These are phyloP conservation scores for Hippocampus guttulatus DNA, from an alignment of 2,113 vertebrate genomes.

Conservation along the genomic window DNA sequence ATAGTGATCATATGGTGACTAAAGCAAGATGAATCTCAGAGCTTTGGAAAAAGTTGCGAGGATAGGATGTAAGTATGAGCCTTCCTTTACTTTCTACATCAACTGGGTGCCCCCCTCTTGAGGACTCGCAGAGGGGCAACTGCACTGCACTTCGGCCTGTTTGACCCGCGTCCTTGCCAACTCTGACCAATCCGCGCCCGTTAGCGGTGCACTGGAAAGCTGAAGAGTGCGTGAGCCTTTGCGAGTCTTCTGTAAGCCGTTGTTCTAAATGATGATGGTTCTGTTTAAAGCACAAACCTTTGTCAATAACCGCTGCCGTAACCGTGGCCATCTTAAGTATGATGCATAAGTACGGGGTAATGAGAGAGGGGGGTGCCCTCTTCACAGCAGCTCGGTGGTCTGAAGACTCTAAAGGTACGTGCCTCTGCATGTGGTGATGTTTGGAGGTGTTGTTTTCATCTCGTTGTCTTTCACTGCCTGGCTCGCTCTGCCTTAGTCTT, in stretches of 20 bases:
- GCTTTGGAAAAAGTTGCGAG: conserved; percentile 99
- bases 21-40: conserved; percentile 99
- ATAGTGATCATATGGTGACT: conserved; percentile 99
- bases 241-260: conserved; percentile 67
- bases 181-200: neutral
- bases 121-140: conserved; percentile 99
- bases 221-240: conserved; percentile 71
- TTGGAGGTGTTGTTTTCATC: conserved; percentile 23
- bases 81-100: conserved; percentile 96
- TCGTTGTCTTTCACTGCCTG: conserved; percentile 16
- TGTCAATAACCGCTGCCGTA: conserved; percentile 74
- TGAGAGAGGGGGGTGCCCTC: conserved; percentile 84
- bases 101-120: conserved; percentile 96
- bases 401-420: conserved; percentile 97
- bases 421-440: conserved; percentile 47
- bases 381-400: conserved; percentile 95
- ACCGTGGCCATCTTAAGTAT: conserved; percentile 81
- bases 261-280: conserved; percentile 63
- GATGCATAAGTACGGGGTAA: conserved; percentile 60
- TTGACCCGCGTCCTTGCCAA: neutral
- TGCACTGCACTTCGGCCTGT: conserved; percentile 58
- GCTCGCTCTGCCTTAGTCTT: conserved; percentile 9
- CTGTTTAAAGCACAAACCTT: conserved; percentile 63
- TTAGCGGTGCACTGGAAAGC: conserved; percentile 12
- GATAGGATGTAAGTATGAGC: conserved; percentile 99